Conservation (phyloP, 1,140 invertebrate species). For the Lycorma delicatula region DNA sequence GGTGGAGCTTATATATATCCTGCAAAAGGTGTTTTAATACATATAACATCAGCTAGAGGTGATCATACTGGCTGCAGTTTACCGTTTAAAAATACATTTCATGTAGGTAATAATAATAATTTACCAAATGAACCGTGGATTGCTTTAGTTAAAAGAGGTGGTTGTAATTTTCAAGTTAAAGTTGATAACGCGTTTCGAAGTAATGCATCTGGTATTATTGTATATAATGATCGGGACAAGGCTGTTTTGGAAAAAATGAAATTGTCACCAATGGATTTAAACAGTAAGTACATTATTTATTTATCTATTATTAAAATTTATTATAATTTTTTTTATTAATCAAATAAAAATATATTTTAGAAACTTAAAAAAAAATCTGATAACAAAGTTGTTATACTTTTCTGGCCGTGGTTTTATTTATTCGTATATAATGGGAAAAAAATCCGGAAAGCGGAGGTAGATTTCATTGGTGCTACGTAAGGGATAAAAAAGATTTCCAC, state of each 20-base stretch:
- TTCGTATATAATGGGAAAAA: too few relatives aligned
- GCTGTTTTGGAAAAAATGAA: slow-evolving; percentile 61
- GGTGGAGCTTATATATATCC: slow-evolving; percentile 52
- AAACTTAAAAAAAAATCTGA: too few relatives aligned
- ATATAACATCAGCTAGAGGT: slow-evolving; percentile 44
- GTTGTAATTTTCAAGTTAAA: slow-evolving; percentile 67
- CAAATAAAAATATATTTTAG: too few relatives aligned
- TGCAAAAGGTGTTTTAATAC: slow-evolving; percentile 49
- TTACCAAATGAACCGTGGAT: slow-evolving; percentile 56
- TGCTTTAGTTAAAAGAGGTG: slow-evolving; percentile 60
- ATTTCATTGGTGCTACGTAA: too few relatives aligned
- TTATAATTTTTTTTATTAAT: too few relatives aligned
- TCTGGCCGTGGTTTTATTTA: too few relatives aligned
- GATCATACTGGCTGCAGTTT: slow-evolving; percentile 56
- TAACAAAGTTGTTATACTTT: too few relatives aligned
- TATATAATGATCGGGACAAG: slow-evolving; percentile 62
- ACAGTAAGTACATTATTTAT: slow-evolving; percentile 8
- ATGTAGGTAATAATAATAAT: slow-evolving; percentile 24
- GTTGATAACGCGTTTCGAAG: slow-evolving; percentile 57
- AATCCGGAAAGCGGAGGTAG: too few relatives aligned
- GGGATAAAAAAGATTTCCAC: too few relatives aligned
- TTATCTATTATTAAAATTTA: too few relatives aligned
- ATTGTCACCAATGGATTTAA: slow-evolving; percentile 39
- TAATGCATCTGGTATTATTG: slow-evolving; percentile 61
- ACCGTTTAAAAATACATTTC: slow-evolving; percentile 30